These are phyloP conservation scores for Tautogolabrus adspersus DNA, from an alignment of 2,113 vertebrate species.

Conservation along the genomic window DNA sequence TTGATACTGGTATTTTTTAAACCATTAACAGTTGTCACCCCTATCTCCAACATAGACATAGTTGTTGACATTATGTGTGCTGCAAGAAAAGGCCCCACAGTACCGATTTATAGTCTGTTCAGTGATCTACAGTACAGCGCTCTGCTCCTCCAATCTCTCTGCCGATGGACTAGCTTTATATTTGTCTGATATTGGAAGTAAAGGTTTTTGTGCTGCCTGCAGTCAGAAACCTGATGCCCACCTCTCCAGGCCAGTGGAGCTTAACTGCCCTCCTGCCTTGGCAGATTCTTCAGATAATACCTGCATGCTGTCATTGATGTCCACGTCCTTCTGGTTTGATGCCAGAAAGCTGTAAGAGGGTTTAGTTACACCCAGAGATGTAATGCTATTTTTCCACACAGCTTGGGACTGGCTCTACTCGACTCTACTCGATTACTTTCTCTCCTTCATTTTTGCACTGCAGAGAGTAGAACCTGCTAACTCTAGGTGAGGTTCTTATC, in stretches of 20 bases:
- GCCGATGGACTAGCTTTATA: background rate
- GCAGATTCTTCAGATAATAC: constrained; percentile 13
- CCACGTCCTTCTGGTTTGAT: constrained; percentile 20
- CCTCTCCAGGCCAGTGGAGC: constrained; percentile 13
- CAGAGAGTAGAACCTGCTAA: background rate
- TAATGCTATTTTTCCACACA: background rate
- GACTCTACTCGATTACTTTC: too few relatives aligned
- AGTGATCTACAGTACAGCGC: background rate
- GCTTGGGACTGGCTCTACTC: background rate
- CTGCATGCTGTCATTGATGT: constrained; percentile 4
- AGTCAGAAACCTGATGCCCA: constrained; percentile 15
- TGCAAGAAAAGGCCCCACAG: background rate
- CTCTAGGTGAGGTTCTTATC: too few relatives aligned
- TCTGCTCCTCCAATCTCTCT: background rate
- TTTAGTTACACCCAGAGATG: constrained; percentile 32
- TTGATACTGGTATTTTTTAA: too few relatives aligned
- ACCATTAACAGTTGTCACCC: too few relatives aligned
- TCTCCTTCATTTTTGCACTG: background rate
- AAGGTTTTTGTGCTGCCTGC: background rate
- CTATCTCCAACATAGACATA: background rate
- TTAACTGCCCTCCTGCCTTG: constrained; percentile 3
- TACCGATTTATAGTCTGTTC: constrained; percentile 9
- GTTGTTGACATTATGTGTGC: background rate
- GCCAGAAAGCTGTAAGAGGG: constrained; percentile 16
- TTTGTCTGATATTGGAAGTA: constrained; percentile 5